A percentile compares a stretch with the other conserved stretches of the same genome.
These are phyloP conservation scores for Petaurus breviceps DNA, from an alignment of 2,113 vertebrate species.

Conservation along the genomic window DNA sequence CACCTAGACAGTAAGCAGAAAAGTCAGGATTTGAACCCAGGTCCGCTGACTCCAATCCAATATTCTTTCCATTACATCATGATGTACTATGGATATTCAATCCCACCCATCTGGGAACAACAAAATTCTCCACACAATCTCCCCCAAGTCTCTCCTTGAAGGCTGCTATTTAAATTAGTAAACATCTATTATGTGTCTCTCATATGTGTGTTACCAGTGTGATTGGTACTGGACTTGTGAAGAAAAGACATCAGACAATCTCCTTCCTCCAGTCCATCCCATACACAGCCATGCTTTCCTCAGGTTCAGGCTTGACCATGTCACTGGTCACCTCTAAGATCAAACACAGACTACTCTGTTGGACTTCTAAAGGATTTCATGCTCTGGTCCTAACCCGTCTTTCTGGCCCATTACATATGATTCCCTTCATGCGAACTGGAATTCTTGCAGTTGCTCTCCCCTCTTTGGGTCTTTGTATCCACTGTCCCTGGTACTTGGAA, in stretches of 20 bases:
- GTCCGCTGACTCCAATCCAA: not conserved
- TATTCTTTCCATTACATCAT: not conserved
- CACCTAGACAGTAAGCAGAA: not conserved
- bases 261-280: not conserved
- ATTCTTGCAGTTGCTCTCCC: not conserved
- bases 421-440: not conserved
- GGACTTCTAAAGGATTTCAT: not conserved
- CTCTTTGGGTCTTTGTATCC: no score
- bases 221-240: not conserved
- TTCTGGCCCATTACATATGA: not conserved
- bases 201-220: not conserved
- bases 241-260: not conserved
- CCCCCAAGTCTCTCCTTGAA: not conserved
- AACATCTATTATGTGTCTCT: not conserved
- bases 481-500: no score
- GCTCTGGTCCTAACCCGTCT: not conserved
- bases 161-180: not conserved
- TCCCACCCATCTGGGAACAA: not conserved
- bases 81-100: not conserved
- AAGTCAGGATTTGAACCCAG: not conserved
- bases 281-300: not conserved
- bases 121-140: not conserved
- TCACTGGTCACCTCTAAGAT: not conserved
- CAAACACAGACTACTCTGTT: not conserved
- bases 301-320: not conserved